These are phyloP conservation scores for Cheilinus undulatus DNA, from an alignment of 2,113 vertebrate species.

Conservation along the genomic window DNA sequence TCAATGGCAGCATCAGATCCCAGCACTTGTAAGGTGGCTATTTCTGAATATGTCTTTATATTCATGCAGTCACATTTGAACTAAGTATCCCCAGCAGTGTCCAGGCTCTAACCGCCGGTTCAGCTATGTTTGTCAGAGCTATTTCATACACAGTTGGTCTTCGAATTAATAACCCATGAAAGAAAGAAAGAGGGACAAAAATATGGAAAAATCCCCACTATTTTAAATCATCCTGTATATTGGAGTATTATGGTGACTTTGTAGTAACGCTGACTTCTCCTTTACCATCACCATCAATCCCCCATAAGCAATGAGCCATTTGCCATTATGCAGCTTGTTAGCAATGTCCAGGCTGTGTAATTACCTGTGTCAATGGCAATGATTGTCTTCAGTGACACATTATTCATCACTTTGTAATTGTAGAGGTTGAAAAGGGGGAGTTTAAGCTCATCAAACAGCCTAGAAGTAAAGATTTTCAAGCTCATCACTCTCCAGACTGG, in stretches of 20 bases:
- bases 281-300: constrained; percentile 78
- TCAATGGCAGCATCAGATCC: too few species aligned
- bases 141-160: constrained; percentile 77
- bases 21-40: too few species aligned
- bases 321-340: constrained; percentile 82
- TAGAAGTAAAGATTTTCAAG: constrained; percentile 1
- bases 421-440: constrained; percentile 48
- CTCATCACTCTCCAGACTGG: background rate
- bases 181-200: constrained; percentile 55
- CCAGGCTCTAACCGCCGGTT: constrained; percentile 20
- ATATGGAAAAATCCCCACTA: constrained; percentile 57
- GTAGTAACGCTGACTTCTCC: constrained; percentile 74
- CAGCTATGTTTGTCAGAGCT: constrained; percentile 59
- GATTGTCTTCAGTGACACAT: constrained; percentile 73
- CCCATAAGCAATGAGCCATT: constrained; percentile 77
- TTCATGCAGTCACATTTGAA: too few species aligned
- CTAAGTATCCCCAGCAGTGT: constrained; percentile 17
- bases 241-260: constrained; percentile 73
- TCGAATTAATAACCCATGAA: constrained; percentile 79
- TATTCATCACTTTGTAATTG: constrained; percentile 75
- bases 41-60: too few species aligned
- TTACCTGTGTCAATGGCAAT: constrained; percentile 80
- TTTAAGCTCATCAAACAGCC: constrained; percentile 23
- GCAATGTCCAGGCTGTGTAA: constrained; percentile 80
- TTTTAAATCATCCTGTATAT: constrained; percentile 78